Percentiles rank a stretch among this genome's conserved stretches.
phyloP scores from a whole-genome alignment of 2,888 invertebrate genomes.

The Dendrolimus houi region DNA sequence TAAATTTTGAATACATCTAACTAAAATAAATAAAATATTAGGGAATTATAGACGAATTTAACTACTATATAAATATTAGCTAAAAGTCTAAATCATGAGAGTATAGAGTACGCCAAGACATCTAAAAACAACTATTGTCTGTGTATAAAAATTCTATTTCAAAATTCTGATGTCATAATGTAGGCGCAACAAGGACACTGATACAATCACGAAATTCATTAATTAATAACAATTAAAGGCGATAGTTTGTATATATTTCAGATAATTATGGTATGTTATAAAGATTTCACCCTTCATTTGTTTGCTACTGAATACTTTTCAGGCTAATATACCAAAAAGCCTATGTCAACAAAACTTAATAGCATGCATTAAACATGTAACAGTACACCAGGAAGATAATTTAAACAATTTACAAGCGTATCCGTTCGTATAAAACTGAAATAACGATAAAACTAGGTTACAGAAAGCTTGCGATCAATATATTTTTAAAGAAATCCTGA shows the following conservation, averaged over 20 bases:
- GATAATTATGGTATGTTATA: background rate
- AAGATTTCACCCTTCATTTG: background rate
- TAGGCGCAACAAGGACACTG: conserved; percentile 58
- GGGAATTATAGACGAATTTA: no score
- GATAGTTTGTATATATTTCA: conserved; percentile 11
- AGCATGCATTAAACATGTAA: conserved; percentile 10
- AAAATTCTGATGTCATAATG: conserved; percentile 67
- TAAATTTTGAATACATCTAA: no score
- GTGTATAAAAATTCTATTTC: conserved; percentile 53
- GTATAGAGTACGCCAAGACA: conserved; percentile 6
- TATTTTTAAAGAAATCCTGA: conserved; percentile 64
- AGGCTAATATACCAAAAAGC: conserved; percentile 9
- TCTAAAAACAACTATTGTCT: conserved; percentile 37
- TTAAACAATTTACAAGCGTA: conserved; percentile 15
- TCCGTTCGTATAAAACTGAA: conserved; percentile 25
- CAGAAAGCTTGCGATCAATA: conserved; percentile 64
- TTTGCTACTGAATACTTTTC: conserved; percentile 9
- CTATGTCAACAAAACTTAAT: conserved; percentile 51
- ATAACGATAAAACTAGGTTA: conserved; percentile 51
- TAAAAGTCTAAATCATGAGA: no score
- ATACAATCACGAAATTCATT: conserved; percentile 29
- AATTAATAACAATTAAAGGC: conserved; percentile 26
- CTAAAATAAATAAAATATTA: no score
- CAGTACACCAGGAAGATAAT: conserved; percentile 12
- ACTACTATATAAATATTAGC: no score